Evolutionary conservation across 2,113 vertebrate species (phyloP).

Genomic region (Zootoca vivipara): DNA sequence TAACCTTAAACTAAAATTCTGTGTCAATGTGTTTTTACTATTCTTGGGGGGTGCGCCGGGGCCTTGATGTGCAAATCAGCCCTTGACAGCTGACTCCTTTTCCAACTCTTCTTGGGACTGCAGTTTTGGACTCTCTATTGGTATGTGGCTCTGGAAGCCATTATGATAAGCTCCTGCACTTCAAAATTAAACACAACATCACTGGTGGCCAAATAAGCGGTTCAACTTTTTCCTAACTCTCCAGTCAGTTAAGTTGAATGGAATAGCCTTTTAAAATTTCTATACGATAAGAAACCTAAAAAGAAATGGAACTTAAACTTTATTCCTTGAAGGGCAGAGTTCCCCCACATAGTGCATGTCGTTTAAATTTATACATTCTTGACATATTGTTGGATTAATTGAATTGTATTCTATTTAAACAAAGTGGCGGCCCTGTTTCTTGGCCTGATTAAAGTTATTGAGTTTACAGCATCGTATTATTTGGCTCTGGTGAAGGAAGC

Average conservation of each 20-base stretch:
- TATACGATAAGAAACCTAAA: neutral
- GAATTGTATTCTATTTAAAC: conserved; percentile 18
- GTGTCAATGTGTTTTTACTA: too few relatives aligned
- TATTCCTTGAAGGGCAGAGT: neutral
- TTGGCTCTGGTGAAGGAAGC: conserved; percentile 19
- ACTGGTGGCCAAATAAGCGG: neutral
- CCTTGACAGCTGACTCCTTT: too few relatives aligned
- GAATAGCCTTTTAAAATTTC: neutral
- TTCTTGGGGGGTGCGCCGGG: too few relatives aligned
- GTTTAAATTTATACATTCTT: neutral
- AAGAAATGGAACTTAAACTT: neutral
- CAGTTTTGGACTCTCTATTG: too few relatives aligned
- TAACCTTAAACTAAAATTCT: too few relatives aligned
- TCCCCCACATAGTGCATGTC: neutral
- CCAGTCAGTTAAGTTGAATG: neutral
- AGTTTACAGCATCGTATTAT: neutral
- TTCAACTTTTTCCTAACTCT: neutral
- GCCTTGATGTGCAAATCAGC: too few relatives aligned
- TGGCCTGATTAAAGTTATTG: conserved; percentile 18
- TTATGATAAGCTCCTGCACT: too few relatives aligned
- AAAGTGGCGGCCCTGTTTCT: conserved; percentile 20
- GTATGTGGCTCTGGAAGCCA: too few relatives aligned
- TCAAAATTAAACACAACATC: too few relatives aligned
- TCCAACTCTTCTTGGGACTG: too few relatives aligned
- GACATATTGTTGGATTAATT: neutral